Evolutionary conservation across 2,888 invertebrate genomes (phyloP).

Genomic region (Eutolmus rufibarbis): DNA sequence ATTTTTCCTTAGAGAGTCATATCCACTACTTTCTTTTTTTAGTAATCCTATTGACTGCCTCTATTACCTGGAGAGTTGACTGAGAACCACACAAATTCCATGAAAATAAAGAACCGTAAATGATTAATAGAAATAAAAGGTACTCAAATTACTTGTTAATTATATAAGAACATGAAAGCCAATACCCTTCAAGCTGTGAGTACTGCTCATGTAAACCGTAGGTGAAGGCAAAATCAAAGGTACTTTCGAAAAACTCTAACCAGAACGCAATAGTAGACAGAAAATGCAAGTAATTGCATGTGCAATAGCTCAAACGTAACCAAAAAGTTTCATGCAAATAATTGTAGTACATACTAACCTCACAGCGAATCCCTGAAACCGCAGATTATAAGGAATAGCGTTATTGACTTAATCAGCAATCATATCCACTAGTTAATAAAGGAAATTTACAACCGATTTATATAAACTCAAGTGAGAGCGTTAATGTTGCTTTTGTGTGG

Average conservation of each 20-base stretch:
- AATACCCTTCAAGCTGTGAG: not conserved
- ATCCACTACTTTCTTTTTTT: not conserved
- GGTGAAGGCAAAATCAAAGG: not conserved
- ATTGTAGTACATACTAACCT: not conserved
- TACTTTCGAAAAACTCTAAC: not conserved
- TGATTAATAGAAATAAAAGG: not conserved
- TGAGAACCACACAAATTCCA: not conserved
- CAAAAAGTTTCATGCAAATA: not conserved
- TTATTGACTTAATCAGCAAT: not conserved
- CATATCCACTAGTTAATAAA: not conserved
- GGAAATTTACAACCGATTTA: not conserved
- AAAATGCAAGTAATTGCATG: not conserved
- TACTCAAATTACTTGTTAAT: not conserved
- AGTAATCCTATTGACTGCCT: not conserved
- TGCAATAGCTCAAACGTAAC: not conserved
- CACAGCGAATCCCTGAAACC: not conserved
- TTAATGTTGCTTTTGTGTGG: not conserved
- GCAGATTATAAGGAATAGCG: not conserved
- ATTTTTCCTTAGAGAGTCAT: not conserved
- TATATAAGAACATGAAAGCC: not conserved
- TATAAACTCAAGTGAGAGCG: not conserved
- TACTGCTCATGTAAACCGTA: not conserved
- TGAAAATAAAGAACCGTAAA: not conserved
- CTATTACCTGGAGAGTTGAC: not conserved
- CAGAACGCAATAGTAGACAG: not conserved